Conservation (phyloP, 2,888 invertebrate genomes). For the Eurytoma adleriae region DNA sequence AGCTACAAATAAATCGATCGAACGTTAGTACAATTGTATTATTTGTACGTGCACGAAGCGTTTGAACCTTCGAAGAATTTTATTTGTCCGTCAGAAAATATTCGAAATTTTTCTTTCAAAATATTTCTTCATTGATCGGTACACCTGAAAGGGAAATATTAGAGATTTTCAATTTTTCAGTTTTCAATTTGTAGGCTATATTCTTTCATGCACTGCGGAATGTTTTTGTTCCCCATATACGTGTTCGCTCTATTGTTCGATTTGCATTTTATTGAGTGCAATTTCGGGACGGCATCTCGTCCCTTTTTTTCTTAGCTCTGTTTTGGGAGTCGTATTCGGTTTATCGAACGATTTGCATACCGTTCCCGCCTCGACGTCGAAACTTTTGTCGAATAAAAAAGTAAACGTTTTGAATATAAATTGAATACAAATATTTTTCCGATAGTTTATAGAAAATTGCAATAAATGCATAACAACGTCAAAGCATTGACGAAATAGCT, state of each 20-base stretch:
- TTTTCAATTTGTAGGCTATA: constrained; percentile 37
- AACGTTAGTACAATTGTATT: no score
- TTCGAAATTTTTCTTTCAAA: no score
- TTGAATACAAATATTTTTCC: constrained; percentile 10
- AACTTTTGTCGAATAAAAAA: neutral
- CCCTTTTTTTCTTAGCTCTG: neutral
- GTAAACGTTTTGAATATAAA: constrained; percentile 8
- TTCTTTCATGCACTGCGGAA: neutral
- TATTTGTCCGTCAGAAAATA: no score
- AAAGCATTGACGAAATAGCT: no score
- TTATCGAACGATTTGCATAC: constrained; percentile 24
- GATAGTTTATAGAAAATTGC: no score
- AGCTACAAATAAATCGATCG: no score
- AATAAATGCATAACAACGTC: no score
- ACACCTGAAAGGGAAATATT: no score
- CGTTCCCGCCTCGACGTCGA: neutral
- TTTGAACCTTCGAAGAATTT: constrained; percentile 1
- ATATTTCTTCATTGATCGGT: no score
- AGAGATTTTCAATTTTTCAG: no score
- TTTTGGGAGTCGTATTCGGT: constrained; percentile 11
- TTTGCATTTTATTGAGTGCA: constrained; percentile 51
- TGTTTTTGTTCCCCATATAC: neutral
- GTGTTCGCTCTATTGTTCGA: constrained; percentile 38
- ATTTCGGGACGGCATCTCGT: constrained; percentile 4
- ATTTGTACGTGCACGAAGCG: neutral